Base-by-base conservation (phyloP, 1,140 invertebrate genomes). In the Formica selysi region DNA sequence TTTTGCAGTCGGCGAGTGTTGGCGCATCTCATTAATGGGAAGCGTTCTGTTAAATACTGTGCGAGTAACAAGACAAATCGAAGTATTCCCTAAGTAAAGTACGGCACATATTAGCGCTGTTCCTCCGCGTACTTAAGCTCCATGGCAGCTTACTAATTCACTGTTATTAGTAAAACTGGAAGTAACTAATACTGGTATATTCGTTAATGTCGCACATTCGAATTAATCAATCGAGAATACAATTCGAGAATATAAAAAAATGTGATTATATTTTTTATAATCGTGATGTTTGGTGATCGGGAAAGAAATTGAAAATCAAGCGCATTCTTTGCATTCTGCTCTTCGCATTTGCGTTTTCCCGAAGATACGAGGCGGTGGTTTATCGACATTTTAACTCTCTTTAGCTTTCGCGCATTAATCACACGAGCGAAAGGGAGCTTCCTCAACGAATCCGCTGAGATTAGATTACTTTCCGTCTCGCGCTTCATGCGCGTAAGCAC, bases 1-100 rank as follows among this genome's bases (percentile, higher is more conserved):
- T 83, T 83, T 83, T 83, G 68, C 38, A 83, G 79, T 81, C 54
- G 19, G 68, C 57, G 41, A 81, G 36, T 83, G 79, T 83, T 74
- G 41, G 79, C 54, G 68, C 79, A 83, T 83, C 68, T 83, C 68
- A 83, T 83, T 83, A 83, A 83, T 57, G 57, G 26, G 11, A 32
- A 48, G 36, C 38, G 29, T 38, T 61, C 38, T 54, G 68, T 70
- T 83, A 83, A 74, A 83, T 83, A 83, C 79, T 26, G 26, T 38
- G 36, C 68, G 36, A 36, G 38, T 74, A 73, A 59, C 67, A 74
- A 83, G 54, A 61, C 38, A 61, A 59, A 74, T 83, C 57, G n/a
- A 61, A 61, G 29, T 26, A 59, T 44, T 73, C 32, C 19, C 19
- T 16, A 36, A 71, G 48, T 41, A 41, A 78, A 65, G 38, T 59